A percentile compares a stretch with the other conserved stretches of the same genome.
Conservation (phyloP, 2,888 invertebrate genomes). For the Cosmia trapezina region DNA sequence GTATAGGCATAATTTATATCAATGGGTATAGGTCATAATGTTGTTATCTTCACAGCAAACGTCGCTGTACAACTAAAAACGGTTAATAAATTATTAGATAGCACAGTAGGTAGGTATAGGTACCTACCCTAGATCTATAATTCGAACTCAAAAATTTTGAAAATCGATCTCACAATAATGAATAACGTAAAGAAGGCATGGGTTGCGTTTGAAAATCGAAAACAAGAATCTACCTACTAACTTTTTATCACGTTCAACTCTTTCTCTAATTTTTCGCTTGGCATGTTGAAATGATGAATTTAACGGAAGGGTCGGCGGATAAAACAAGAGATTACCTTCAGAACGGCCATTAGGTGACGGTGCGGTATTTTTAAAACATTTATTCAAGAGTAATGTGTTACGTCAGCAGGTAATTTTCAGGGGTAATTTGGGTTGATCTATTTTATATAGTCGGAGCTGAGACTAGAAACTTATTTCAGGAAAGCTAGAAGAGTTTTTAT, state of each 20-base stretch:
- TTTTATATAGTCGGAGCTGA: conserved; percentile 11
- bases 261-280: conserved; percentile 52
- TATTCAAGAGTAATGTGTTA: conserved; percentile 60
- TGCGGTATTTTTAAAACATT: conserved; percentile 65
- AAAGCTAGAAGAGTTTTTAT: neutral
- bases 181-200: neutral
- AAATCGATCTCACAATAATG: too few relatives aligned
- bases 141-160: neutral
- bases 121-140: too few relatives aligned
- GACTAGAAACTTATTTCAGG: neutral
- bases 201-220: neutral
- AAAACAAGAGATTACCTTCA: conserved; percentile 69
- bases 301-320: conserved; percentile 61
- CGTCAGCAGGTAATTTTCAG: conserved; percentile 56
- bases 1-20: too few relatives aligned
- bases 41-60: too few relatives aligned
- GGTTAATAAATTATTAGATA: too few relatives aligned
- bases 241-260: conserved; percentile 32
- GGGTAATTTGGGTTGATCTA: conserved; percentile 49
- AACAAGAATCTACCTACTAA: neutral
- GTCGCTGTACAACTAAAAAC: too few relatives aligned
- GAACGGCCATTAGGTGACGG: conserved; percentile 65
- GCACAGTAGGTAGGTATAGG: too few relatives aligned
- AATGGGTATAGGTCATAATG: too few relatives aligned
- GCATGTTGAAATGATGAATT: conserved; percentile 65